Evolutionary conservation across 2,797 vertebrate species (phyloP).

Genomic region (Antrozous pallidus): DNA sequence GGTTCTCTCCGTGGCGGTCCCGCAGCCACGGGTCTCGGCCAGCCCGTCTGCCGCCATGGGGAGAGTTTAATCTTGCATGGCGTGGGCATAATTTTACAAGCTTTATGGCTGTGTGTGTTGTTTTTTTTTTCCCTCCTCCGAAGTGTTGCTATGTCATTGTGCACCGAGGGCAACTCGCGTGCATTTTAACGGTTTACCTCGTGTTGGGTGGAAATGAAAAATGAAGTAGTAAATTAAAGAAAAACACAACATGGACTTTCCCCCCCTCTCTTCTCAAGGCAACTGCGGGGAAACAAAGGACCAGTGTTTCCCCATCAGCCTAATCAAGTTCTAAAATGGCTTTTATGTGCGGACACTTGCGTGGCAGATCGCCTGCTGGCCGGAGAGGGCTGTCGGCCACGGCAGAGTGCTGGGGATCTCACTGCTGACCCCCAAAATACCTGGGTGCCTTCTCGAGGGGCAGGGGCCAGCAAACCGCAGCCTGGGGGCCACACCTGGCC

Average conservation of each 20-base stretch:
- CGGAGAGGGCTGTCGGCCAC: not conserved
- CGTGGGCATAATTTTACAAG: conserved; percentile 71
- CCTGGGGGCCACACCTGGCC: not conserved
- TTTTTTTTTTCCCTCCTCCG: conserved; percentile 27
- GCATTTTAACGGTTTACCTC: conserved; percentile 27
- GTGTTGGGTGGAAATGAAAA: conserved; percentile 78
- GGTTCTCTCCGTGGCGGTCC: conserved; percentile 36
- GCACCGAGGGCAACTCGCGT: conserved; percentile 32
- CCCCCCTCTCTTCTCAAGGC: not conserved
- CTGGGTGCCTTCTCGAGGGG: not conserved
- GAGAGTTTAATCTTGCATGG: conserved; percentile 62
- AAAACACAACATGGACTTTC: conserved; percentile 43
- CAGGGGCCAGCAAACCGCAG: not conserved
- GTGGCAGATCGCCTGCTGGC: not conserved
- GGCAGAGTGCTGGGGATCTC: not conserved
- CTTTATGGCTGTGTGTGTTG: conserved; percentile 53
- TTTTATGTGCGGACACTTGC: conserved; percentile 17
- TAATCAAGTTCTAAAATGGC: conserved; percentile 34
- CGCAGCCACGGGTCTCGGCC: not conserved
- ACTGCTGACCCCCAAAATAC: accelerated
- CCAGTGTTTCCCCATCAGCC: conserved; percentile 51
- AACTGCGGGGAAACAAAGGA: conserved; percentile 52
- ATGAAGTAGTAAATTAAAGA: conserved; percentile 72
- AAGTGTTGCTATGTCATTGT: conserved; percentile 65
- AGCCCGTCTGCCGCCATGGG: conserved; percentile 48